A percentile compares a stretch with the other conserved stretches of the same genome.
Conservation (phyloP, 2,113 vertebrate species). For the Tychaedon coryphoeus region DNA sequence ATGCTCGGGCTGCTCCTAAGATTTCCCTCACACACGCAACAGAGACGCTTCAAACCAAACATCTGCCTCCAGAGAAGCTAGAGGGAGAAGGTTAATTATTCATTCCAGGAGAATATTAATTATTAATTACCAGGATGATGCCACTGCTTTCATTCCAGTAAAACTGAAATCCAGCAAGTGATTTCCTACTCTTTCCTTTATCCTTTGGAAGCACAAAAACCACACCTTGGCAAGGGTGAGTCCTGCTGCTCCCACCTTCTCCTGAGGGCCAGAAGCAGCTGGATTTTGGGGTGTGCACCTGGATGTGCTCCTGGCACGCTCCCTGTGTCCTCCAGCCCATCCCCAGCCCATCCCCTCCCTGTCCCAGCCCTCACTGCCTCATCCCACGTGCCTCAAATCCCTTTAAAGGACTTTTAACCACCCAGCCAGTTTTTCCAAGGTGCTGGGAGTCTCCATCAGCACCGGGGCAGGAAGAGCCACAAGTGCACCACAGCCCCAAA, state of each 20-base stretch:
- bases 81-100: background rate
- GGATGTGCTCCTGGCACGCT: background rate
- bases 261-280: background rate
- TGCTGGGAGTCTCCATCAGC: background rate
- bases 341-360: background rate
- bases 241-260: background rate
- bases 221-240: background rate
- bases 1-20: background rate
- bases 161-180: background rate
- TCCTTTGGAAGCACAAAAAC: background rate
- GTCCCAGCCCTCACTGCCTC: background rate
- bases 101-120: background rate
- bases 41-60: background rate
- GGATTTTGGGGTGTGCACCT: background rate
- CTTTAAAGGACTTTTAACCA: background rate
- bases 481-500: background rate
- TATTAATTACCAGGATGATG: background rate
- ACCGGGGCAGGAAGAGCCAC: background rate
- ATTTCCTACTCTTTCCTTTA: background rate
- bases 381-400: background rate
- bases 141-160: background rate
- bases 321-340: background rate
- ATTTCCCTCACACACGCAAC: background rate
- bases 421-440: background rate
- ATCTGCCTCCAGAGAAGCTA: background rate